Evolutionary conservation across 64 coral and sea anemone species (phyloP), one percentile per base, ranked within the genome.

Genomic region (Porites lutea): DNA sequence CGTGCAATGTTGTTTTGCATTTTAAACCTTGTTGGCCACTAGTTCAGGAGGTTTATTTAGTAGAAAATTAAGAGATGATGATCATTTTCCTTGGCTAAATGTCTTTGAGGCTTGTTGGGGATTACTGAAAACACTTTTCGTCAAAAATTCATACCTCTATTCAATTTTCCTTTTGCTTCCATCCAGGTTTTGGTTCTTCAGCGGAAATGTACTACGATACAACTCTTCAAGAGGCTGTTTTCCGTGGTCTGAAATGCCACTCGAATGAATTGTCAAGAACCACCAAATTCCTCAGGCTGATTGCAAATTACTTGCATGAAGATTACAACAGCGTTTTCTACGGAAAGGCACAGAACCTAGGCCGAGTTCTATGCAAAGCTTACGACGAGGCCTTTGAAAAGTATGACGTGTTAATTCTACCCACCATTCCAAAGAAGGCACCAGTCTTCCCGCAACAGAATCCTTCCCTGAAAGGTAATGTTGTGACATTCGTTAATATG

Each of bases 171-270:
- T 18, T 37, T 78, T 27, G 13, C 5, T 19, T 22, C 4, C 19
- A 4, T 49, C 16, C 60, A 87, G 83, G 76, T 37, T 71, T 72
- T 82, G 92, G 92, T 19, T 43, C 76, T 20, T 82, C 88, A n/a
- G 84, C 75, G 16, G 48, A 66, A 48, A 83, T 75, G 81, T 92
- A 98, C 71, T 72, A 98, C 78, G 89, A 91, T 45, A 94, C 96
- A 2, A 79, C 86, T 86, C 59, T 94, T 51, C 96, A 98, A 59
- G 60, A 78, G 44, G 96, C 96, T 2, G 10, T 85, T 19, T 89
- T 88, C 16, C 58, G 92, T 84, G 92, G 96, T 60, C 19, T 94
- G 27, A 94, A 98, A 71, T 73, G 52, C 6, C 92, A 90, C 23
- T 58, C 88, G 13, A 94, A 94, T n/a, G 88, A 94, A 23, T 45